A percentile compares a stretch with the other conserved stretches of the same genome.
Evolutionary conservation across 2,113 vertebrate species (phyloP).

Genomic region (Sylvilagus bachmani): DNA sequence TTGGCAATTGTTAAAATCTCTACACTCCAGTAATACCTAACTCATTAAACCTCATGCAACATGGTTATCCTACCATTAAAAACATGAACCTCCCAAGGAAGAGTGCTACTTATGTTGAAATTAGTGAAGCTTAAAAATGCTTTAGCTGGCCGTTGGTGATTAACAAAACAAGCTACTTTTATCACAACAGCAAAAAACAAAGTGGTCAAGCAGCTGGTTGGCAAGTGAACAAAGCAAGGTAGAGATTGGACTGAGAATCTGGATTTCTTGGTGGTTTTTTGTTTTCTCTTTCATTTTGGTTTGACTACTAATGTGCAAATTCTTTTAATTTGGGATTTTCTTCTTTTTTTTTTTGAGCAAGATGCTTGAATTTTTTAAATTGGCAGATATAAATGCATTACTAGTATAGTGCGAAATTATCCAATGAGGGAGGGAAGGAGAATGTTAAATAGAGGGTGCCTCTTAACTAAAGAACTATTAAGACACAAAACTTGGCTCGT

Average conservation of each 20-base stretch:
- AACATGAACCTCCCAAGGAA: not conserved
- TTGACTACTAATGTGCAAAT: not conserved
- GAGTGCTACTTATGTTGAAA: not conserved
- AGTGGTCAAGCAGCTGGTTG: not conserved
- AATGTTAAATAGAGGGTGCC: not conserved
- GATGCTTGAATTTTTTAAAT: not conserved
- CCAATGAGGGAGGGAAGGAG: not conserved
- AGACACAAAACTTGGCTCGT: not conserved
- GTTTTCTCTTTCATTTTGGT: not conserved
- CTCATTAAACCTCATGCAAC: not conserved
- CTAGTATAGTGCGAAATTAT: not conserved
- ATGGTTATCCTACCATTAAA: not conserved
- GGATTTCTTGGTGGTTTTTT: not conserved
- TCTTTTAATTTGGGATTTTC: not conserved
- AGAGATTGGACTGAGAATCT: not conserved
- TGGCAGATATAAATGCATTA: not conserved
- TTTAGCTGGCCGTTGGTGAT: conserved; percentile 1
- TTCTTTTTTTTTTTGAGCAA: not conserved
- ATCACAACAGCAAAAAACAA: not conserved
- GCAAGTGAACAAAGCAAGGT: not conserved
- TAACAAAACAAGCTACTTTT: conserved; percentile 37
- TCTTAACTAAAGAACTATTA: not conserved
- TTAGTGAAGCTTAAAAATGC: not conserved
- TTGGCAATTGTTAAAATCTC: conserved; percentile 54
- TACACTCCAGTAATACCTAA: not conserved